Conservation (phyloP, 2,113 vertebrate genomes). For the Rhinolophus ferrumequinum region DNA sequence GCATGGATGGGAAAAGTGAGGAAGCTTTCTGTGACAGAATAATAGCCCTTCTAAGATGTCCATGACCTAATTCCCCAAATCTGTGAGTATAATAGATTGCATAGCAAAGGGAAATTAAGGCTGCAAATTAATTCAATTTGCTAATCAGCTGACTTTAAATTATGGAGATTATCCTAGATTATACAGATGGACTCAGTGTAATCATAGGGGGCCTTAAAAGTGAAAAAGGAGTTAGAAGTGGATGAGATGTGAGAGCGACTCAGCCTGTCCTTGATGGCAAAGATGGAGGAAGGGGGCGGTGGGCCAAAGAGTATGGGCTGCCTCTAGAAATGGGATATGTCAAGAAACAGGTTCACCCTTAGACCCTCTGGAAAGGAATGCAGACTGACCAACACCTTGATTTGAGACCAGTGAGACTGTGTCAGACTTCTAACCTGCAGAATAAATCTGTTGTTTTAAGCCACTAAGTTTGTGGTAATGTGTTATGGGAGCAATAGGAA, state of each 20-base stretch:
- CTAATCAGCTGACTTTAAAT: not conserved
- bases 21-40: not conserved
- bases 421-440: not conserved
- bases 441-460: not conserved
- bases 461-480: too few relatives aligned
- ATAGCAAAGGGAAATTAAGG: not conserved
- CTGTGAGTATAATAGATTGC: not conserved
- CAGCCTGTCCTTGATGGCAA: accelerated
- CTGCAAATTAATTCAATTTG: not conserved
- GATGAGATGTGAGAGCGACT: not conserved
- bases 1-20: not conserved
- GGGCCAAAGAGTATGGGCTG: accelerated
- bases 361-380: not conserved
- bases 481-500: not conserved
- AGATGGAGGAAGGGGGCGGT: not conserved
- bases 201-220: not conserved
- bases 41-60: not conserved
- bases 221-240: not conserved
- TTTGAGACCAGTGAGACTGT: accelerated
- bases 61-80: not conserved
- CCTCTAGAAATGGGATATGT: not conserved
- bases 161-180: too few relatives aligned
- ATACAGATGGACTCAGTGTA: accelerated
- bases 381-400: not conserved
- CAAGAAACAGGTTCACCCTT: too few relatives aligned